These are phyloP conservation scores for Antennarius striatus DNA, from an alignment of 2,113 vertebrate species.

Conservation along the genomic window DNA sequence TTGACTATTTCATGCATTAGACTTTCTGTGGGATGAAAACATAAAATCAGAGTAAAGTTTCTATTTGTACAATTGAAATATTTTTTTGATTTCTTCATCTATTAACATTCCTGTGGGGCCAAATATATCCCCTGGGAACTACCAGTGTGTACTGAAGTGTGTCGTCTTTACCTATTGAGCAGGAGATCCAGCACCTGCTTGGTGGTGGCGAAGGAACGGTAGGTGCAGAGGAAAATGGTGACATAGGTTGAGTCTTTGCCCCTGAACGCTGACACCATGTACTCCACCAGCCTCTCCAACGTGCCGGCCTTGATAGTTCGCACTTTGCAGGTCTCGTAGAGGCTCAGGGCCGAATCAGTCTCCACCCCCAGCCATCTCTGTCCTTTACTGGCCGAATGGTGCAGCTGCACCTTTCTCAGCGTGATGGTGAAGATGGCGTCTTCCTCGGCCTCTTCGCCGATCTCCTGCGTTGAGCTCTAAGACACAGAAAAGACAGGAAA, in stretches of 20 bases:
- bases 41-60: neutral
- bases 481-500: neutral
- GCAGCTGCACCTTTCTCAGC: slow-evolving; percentile 92
- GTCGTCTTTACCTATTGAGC: slow-evolving; percentile 81
- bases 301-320: slow-evolving; percentile 96
- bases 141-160: neutral
- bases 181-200: slow-evolving; percentile 96
- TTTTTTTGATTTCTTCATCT: neutral
- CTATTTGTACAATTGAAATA: neutral
- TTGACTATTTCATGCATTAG: no score
- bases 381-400: slow-evolving; percentile 91
- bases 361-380: slow-evolving; percentile 98
- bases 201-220: slow-evolving; percentile 92
- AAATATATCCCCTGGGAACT: neutral
- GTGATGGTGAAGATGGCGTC: slow-evolving; percentile 97
- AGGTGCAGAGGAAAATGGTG: slow-evolving; percentile 98
- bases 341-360: slow-evolving; percentile 87
- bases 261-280: slow-evolving; percentile 95
- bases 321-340: slow-evolving; percentile 97
- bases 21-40: neutral
- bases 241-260: slow-evolving; percentile 97
- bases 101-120: neutral
- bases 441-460: slow-evolving; percentile 94
- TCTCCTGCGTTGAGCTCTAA: slow-evolving; percentile 98
- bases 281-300: slow-evolving; percentile 96